phyloP scores from a whole-genome alignment of 2,888 invertebrate species.

The Dolomedes plantarius region DNA sequence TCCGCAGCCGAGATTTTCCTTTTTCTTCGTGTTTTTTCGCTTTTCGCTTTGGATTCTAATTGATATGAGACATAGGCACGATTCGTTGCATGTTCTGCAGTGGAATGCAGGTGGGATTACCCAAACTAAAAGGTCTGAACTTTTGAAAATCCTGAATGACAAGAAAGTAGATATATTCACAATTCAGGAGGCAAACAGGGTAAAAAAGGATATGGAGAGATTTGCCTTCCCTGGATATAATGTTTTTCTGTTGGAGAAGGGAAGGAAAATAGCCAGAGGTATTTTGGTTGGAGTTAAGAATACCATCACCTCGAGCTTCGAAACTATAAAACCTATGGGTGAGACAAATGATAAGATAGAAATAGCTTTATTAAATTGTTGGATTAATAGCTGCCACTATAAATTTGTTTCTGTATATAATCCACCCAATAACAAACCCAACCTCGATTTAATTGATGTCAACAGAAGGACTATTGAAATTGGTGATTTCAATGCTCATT shows the following conservation, averaged over 20 bases:
- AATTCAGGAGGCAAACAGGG: background rate
- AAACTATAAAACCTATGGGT: background rate
- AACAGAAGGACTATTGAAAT: conserved; percentile 6
- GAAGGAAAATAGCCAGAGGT: background rate
- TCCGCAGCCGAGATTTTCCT: too few species aligned
- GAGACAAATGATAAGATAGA: conserved; percentile 1
- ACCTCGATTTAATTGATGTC: conserved; percentile 3
- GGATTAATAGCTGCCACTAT: background rate
- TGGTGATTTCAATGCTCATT: background rate
- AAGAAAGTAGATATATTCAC: background rate
- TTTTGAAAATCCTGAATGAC: background rate
- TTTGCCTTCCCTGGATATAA: background rate
- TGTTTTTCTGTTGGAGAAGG: conserved; percentile 6
- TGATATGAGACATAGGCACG: background rate
- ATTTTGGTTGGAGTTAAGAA: background rate
- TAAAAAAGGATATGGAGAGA: background rate
- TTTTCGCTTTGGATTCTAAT: background rate
- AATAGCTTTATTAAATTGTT: background rate
- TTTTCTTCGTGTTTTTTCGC: background rate
- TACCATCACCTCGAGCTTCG: background rate
- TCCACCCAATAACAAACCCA: conserved; percentile 6
- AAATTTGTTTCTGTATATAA: conserved; percentile 10
- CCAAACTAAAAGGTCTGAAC: background rate
- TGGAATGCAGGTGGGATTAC: conserved; percentile 3
- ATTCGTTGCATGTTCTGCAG: conserved; percentile 2